A percentile compares a stretch with the other conserved stretches of the same genome.
Conservation (phyloP, 2,113 vertebrate genomes). For the Psilopsiagon aymara region DNA sequence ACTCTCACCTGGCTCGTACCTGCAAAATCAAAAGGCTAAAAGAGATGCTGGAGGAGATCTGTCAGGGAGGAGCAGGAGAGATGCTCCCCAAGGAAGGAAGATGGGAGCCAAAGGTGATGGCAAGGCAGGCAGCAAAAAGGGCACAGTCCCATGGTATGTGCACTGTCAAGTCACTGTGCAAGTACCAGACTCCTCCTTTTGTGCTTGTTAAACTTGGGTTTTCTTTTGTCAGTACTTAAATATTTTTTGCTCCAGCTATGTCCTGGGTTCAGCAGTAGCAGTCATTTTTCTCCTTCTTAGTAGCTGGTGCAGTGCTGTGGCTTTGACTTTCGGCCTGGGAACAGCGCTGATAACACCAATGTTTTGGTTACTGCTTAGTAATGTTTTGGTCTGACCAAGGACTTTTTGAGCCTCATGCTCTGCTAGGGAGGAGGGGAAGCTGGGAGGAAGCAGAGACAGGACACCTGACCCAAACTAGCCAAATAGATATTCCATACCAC, state of each 20-base stretch:
- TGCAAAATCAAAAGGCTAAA: background rate
- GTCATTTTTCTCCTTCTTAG: no score
- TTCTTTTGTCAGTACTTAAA: background rate
- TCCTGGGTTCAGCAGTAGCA: no score
- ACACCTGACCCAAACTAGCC: no score
- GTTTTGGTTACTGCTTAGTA: no score
- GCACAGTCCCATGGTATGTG: background rate
- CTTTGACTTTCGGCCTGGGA: no score
- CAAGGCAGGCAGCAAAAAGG: fast-evolving
- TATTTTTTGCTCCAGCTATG: background rate
- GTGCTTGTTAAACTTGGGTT: background rate
- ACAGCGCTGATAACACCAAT: no score
- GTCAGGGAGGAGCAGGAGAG: background rate
- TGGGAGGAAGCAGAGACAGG: no score
- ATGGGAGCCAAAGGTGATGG: background rate
- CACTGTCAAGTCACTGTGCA: background rate
- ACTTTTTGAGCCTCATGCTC: no score
- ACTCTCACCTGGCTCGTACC: background rate
- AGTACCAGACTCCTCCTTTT: background rate
- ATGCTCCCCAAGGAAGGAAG: background rate
- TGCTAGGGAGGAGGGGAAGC: no score
- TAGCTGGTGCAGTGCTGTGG: no score
- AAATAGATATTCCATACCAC: no score
- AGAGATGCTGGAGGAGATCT: background rate
- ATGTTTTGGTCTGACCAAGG: no score